Base-by-base conservation (phyloP, 2,888 invertebrate species). In the Tiliacea aurago region DNA sequence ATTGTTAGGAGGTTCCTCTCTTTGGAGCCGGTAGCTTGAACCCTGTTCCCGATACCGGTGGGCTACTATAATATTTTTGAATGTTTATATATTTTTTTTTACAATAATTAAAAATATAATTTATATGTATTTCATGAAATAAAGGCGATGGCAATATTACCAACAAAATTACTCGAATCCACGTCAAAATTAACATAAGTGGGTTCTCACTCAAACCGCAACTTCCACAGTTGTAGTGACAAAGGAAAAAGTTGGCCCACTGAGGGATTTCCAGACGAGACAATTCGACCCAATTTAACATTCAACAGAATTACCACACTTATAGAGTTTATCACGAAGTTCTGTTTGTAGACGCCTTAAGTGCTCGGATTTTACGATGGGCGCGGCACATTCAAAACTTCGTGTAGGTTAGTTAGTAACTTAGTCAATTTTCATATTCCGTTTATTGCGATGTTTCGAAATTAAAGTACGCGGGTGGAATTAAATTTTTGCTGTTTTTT, bases 201-300 rank as follows among this genome's bases (percentile, higher is more conserved):
- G 81, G 81, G 83, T 80, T 68, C 75, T 80, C 81, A 80, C 81
- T 84, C 86, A 85, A 86, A 87, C 87, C 86, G 81, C 82, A 89
- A 86, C 86, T 88, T 84, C 77, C 66, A 83, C 86, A 87, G 86
- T 88, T 87, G 87, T 85, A 77, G 80, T 75, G 84, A 89, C 90
- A 89, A 87, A 83, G 82, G 87, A 86, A 88, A 90, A 90, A 90
- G 86, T 89, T 90, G 80, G 78, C 55, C 67, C 76, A 64, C 73
- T 70, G 69, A 70, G 79, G 58, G 75, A 81, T 73, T 84, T 71
- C 64, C 74, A 76, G 76, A 63, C 67, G 78, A 84, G 84, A 87
- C 84, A 88, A 87, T 90, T 87, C 81, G 77, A 81, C 78, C 84
- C 81, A 89, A 89, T 90, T 87, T 86, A 73, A 77, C 84, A 89